phyloP scores from a whole-genome alignment of 2,797 vertebrate species.

The Amniataba percoides region DNA sequence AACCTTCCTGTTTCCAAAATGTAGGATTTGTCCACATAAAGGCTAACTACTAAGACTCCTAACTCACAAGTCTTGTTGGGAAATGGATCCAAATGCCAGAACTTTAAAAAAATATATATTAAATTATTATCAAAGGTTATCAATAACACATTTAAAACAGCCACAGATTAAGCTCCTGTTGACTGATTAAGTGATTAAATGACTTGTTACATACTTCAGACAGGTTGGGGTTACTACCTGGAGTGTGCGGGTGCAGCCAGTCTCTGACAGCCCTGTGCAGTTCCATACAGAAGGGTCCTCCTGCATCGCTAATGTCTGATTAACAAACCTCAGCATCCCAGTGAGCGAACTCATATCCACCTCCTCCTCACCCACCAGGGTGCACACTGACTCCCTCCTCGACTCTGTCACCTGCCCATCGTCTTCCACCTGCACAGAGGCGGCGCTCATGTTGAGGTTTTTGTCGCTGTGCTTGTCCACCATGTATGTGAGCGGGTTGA shows the following conservation, averaged over 20 bases:
- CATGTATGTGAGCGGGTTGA: conserved; percentile 88
- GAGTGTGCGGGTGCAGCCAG: not conserved
- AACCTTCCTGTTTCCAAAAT: too few relatives aligned
- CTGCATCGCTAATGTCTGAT: conserved; percentile 83
- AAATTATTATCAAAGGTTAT: too few relatives aligned
- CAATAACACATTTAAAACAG: too few relatives aligned
- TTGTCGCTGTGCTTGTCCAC: conserved; percentile 53
- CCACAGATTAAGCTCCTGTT: not conserved
- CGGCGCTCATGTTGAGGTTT: conserved; percentile 35
- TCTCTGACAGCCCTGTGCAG: conserved; percentile 15
- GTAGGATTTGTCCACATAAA: too few relatives aligned
- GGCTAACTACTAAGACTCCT: too few relatives aligned
- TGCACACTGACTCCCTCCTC: conserved; percentile 50
- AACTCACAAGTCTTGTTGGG: too few relatives aligned
- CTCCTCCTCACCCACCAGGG: conserved; percentile 57
- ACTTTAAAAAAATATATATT: too few relatives aligned
- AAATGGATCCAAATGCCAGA: too few relatives aligned
- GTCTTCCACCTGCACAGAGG: conserved; percentile 12
- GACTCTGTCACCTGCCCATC: conserved; percentile 12
- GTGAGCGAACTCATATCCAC: conserved; percentile 77
- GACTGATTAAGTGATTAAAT: not conserved
- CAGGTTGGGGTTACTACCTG: conserved; percentile 42
- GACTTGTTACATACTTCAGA: not conserved
- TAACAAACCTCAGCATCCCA: conserved; percentile 85
- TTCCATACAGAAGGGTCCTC: conserved; percentile 73